These are phyloP conservation scores for Asobara japonica DNA, from an alignment of 1,140 invertebrate genomes.

Conservation along the genomic window DNA sequence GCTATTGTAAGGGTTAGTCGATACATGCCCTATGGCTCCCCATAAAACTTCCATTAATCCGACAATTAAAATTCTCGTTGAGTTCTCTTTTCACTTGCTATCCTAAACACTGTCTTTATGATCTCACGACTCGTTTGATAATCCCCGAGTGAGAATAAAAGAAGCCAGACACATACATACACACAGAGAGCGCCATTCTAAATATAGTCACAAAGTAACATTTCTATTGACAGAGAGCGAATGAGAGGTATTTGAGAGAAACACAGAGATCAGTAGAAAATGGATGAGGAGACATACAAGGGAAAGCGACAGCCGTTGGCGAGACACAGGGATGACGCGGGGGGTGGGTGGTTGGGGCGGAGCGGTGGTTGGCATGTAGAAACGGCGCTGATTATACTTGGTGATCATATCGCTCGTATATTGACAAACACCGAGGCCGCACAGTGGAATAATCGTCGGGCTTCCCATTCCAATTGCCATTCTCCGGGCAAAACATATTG, in stretches of 20 bases:
- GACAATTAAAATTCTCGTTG: too few species aligned
- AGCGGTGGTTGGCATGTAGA: too few species aligned
- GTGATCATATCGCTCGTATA: slow-evolving; percentile 57
- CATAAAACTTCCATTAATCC: too few species aligned
- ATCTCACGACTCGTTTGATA: too few species aligned
- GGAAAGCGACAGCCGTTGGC: background rate
- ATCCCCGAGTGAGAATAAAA: too few species aligned
- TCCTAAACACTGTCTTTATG: too few species aligned
- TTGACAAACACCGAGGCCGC: slow-evolving; percentile 52
- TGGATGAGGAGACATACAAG: slow-evolving; percentile 3
- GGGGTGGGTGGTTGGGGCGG: slow-evolving; percentile 19
- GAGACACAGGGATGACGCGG: background rate
- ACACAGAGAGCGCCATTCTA: too few species aligned
- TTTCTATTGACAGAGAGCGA: slow-evolving; percentile 3
- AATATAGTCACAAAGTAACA: background rate
- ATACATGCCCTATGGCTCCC: too few species aligned
- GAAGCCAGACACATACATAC: too few species aligned
- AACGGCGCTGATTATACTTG: slow-evolving; percentile 56
- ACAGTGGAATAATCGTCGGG: background rate
- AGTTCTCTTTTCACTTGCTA: too few species aligned
- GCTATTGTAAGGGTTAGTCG: too few species aligned
- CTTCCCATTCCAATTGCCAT: background rate
- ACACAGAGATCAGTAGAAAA: background rate
- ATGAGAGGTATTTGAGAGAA: background rate
- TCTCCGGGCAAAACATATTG: background rate